Evolutionary conservation across 2,888 invertebrate genomes (phyloP), one percentile per base, ranked within the genome.

Genomic region (Ceriagrion tenellum): DNA sequence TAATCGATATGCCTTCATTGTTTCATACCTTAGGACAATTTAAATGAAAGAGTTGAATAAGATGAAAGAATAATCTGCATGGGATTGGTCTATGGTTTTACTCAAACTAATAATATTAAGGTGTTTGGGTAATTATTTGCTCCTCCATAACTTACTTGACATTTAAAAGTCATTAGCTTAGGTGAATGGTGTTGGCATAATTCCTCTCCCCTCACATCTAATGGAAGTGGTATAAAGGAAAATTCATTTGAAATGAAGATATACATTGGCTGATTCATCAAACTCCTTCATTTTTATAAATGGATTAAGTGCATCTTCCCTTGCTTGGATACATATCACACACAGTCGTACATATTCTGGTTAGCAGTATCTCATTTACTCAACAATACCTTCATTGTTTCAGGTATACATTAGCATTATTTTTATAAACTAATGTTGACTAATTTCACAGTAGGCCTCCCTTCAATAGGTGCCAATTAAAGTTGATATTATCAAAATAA

Each of bases 211-310:
- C 55, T 89, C 26, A 55, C 23, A 0, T 10, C 20, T 55, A 18
- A 3, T 55, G 8, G 55, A 55, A 55, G 89, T 89, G 89, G 89
- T 89, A 89, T 89, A 55, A 89, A 89, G 89, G 47, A 89, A 89
- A 55, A 55, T 89, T 81, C 69, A 13, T 30, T 81, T 81, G n/a
- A 26, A 26, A 26, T 69, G 23, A 69, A 69, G 23, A 69, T 69
- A 26, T 69, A n/a, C 10, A 26, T 69, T 69, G n/a, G n/a, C 4
- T 81, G 20, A n/a, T 69, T 69, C 69, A 69, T 26, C 20, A n/a
- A n/a, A 10, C 4, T 26, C n/a, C 69, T n/a, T n/a, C n/a, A n/a
- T 12, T n/a, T 69, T 69, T 69, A n/a, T 4, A 47, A 47, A 47
- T 47, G 8, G 4, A 47, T 8, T n/a, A 47, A 47, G 8, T 47